Conservation (phyloP, 2,113 vertebrate genomes). For the Xiphophorus hellerii region DNA sequence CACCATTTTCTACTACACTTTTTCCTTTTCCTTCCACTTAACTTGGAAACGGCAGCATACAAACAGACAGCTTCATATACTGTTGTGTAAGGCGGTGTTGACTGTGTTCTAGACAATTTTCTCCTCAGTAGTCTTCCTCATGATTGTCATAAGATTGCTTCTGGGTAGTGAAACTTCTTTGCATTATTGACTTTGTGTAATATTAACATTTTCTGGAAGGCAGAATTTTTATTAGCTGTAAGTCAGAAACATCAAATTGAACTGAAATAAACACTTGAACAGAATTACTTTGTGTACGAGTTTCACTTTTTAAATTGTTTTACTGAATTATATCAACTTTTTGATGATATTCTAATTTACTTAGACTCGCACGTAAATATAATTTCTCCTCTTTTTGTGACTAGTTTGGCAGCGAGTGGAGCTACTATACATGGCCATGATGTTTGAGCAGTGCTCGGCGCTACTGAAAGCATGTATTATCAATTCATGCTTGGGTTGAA, state of each 20-base stretch:
- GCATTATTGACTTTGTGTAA: no score
- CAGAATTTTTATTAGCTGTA: no score
- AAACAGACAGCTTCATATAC: neutral
- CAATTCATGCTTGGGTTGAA: conserved; percentile 46
- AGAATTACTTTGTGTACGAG: no score
- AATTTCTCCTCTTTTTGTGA: neutral
- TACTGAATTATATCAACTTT: no score
- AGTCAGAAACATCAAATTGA: no score
- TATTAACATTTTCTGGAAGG: no score
- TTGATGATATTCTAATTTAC: no score
- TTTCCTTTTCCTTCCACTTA: neutral
- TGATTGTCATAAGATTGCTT: no score
- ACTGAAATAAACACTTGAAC: no score
- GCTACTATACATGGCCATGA: neutral
- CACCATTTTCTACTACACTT: neutral
- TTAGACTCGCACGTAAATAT: neutral
- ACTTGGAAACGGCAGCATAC: neutral
- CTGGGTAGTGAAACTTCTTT: no score
- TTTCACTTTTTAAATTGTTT: no score
- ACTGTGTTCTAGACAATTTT: neutral
- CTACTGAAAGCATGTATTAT: conserved; percentile 24
- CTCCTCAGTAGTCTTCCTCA: neutral
- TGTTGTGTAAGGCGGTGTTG: neutral
- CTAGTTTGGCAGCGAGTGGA: neutral
- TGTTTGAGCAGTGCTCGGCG: neutral